Base-by-base conservation (phyloP, 2,888 invertebrate genomes). In the Magallana nippona region DNA sequence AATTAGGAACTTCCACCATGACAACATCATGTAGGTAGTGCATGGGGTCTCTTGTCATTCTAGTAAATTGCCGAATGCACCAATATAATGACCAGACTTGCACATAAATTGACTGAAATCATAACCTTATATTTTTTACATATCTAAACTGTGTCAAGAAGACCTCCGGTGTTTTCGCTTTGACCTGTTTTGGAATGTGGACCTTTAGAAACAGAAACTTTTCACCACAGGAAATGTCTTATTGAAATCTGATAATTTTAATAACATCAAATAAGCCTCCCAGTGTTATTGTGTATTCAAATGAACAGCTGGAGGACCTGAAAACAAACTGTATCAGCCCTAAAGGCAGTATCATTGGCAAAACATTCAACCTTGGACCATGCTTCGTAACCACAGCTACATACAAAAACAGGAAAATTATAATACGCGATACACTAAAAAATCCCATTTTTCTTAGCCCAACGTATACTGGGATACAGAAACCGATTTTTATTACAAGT, bases 1-100 rank as follows among this genome's bases (percentile, higher is more conserved):
- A 86, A 19, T 82, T 86, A 2, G 10, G n/a, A 81, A 88, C 89
- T 11, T 85, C 63, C 10, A 90, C 89, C 85, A 88, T 87, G 2
- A 89, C 87, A 71, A 86, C 88, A 84, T 84, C 83, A 19, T n/a
- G n/a, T n/a, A n/a, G 89, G 88, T 27, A 86, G 63, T 22, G 83
- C 79, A 71, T 86, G 86, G n/a, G 44, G 80, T 55, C 57, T 80
- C 15, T 82, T 87, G 82, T 82, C 60, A 55, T 27, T 32, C 17
- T 5, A 79, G 32, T 88, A 89, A 10, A 89, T 55, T 27, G 27
- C 27, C 27, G 2, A 27, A 1, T 27, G 27, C 27, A 27, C 27
- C 27, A 27, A 1, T 27, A 27, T 27, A 27, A 2, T 1, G 27
- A 27, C 27, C 27, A 27, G 2, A 27, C 27, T 27, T 15, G 88